A percentile compares a stretch with the other conserved stretches of the same genome.
These are phyloP conservation scores for Ommatoiulus sabulosus DNA, from an alignment of 2,888 invertebrate species.

Conservation along the genomic window DNA sequence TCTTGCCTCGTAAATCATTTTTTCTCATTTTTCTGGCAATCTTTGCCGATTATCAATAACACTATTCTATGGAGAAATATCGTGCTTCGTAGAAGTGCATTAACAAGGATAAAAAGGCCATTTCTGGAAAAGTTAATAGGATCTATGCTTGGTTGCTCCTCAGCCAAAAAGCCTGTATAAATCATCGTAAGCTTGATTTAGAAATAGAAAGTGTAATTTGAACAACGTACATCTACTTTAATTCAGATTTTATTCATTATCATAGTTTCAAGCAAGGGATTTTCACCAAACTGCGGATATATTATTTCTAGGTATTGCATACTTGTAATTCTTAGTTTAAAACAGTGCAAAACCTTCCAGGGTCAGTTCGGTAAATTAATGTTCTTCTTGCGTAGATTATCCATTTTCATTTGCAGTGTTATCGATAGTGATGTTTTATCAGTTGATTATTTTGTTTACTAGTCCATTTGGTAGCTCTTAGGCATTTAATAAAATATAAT, in stretches of 20 bases:
- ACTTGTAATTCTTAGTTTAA: neutral
- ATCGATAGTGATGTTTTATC: neutral
- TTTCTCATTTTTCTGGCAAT: neutral
- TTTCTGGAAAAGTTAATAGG: neutral
- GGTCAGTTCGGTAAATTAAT: neutral
- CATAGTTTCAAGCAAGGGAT: neutral
- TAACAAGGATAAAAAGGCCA: conserved; percentile 20
- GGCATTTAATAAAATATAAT: conserved; percentile 30
- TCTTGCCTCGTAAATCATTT: neutral
- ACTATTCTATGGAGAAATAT: neutral
- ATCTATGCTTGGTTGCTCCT: conserved; percentile 13
- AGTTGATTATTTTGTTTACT: conserved; percentile 36
- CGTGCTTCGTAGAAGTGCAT: neutral
- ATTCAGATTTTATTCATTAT: conserved; percentile 9
- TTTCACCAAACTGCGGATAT: neutral
- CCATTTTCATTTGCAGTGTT: neutral
- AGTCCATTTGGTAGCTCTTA: neutral
- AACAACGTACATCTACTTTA: conserved; percentile 9
- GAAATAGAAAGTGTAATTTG: neutral
- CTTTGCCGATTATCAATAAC: neutral
- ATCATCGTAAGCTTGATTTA: neutral
- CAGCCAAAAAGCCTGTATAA: neutral
- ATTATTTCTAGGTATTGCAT: neutral
- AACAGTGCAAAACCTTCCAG: neutral
- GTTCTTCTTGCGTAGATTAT: neutral